A percentile compares a stretch with the other conserved stretches of the same genome.
phyloP scores from a whole-genome alignment of 2,797 vertebrate genomes.

The Pseudochirops cupreus region DNA sequence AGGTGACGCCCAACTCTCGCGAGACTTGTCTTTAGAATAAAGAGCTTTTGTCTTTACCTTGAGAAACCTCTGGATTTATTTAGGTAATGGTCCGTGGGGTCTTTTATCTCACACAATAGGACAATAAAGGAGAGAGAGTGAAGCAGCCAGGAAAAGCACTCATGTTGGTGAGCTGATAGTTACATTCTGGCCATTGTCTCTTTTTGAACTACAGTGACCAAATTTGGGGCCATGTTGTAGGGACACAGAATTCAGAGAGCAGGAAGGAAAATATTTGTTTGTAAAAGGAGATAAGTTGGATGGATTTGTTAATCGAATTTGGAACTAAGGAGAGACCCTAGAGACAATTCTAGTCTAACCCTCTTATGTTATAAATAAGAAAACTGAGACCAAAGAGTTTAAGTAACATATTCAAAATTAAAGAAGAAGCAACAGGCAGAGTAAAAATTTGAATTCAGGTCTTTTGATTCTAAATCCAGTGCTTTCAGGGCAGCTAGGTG shows the following conservation, averaged over 20 bases:
- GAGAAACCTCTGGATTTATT: too few relatives aligned
- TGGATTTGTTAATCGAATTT: not conserved
- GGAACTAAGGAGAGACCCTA: not conserved
- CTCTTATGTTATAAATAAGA: not conserved
- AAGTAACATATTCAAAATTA: not conserved
- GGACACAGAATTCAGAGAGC: too few relatives aligned
- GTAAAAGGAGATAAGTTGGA: not conserved
- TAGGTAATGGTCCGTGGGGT: too few relatives aligned
- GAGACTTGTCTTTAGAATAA: too few relatives aligned
- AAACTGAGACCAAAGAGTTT: not conserved
- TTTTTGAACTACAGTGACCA: too few relatives aligned
- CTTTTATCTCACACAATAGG: too few relatives aligned
- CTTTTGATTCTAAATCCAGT: not conserved
- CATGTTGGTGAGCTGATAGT: not conserved
- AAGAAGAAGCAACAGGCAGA: not conserved
- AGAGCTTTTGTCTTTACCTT: too few relatives aligned
- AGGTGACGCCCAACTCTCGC: too few relatives aligned
- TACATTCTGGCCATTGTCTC: not conserved
- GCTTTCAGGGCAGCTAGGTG: too few relatives aligned
- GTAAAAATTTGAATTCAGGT: not conserved
- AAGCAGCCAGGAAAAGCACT: not conserved
- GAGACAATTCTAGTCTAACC: not conserved
- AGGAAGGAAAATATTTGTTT: too few relatives aligned
- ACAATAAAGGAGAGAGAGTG: not conserved
- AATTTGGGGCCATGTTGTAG: too few relatives aligned